Base-by-base conservation (phyloP, 2,113 vertebrate species). In the Mesitornis unicolor region DNA sequence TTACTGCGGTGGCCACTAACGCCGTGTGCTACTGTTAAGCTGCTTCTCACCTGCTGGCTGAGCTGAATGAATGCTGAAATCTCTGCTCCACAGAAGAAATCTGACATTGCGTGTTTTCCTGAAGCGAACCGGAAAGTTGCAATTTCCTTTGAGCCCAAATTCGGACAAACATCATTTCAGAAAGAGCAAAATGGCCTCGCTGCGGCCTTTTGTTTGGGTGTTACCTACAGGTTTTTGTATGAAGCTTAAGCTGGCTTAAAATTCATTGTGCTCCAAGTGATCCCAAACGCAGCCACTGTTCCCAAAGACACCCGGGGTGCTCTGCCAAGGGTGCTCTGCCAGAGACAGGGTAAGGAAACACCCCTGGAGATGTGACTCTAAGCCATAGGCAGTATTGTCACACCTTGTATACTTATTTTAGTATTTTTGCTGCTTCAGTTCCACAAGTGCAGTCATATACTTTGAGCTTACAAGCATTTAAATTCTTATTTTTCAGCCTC, bases 91-190 rank as follows among this genome's bases (percentile, higher is more conserved):
- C 36, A 84, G 86, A 78, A 94, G 19, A 96, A 95, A 68, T 50
- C 65, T 90, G 88, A 93, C 90, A 89, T 94, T 91, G 93, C 56
- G 19, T 57, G 69, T 79, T 92, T 92, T 95, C 92, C 88, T 86
- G 69, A 96, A 90, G 64, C 89, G 88, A 91, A 95, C 73, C 73
- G 69, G 95, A 96, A 97, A 94, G 93, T 7, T 94, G 95, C 69
- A 84, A 93, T 92, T 96, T 96, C 93, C 96, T 91, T 84, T 71
- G 68, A 96, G 71, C 54, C 29, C 35, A 64, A n/a, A 81, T 93
- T 96, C 88, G 83, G 71, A 92, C 81, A 93, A 93, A 87, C 16
- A 4, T 89, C 38, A 68, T 68, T 89, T 93, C 57, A 76, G 69
- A 93, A 93, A 93, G 73, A 19, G 56, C 31, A 68, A 82, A 94